Conservation (phyloP, 2,888 invertebrate genomes). For the Scaptomyza cyrtandrae region DNA sequence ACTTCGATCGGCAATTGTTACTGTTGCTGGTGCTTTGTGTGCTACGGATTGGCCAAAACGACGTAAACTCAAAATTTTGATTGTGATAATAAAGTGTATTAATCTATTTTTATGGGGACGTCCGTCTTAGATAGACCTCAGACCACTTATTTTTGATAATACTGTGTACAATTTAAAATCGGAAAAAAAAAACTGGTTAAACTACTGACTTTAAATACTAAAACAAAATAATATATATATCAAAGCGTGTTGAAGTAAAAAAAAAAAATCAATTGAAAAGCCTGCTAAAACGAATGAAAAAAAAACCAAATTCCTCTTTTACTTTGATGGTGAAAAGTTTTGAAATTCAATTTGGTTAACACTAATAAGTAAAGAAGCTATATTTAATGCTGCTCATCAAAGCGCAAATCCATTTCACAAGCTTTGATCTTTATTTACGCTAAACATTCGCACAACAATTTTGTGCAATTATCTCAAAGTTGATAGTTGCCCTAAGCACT, state of each 20-base stretch:
- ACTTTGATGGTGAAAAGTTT: background rate
- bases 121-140: conserved; percentile 3
- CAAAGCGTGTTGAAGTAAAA: conserved; percentile 18
- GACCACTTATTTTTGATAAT: conserved; percentile 24
- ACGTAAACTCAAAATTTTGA: conserved; percentile 23
- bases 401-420: too few species aligned
- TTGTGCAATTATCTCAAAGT: too few species aligned
- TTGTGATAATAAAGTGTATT: conserved; percentile 8
- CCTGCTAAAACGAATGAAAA: conserved; percentile 25
- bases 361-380: too few species aligned
- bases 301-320: background rate
- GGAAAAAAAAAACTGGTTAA: conserved; percentile 27
- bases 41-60: background rate
- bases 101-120: conserved; percentile 12
- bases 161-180: conserved; percentile 51
- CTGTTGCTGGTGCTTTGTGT: conserved; percentile 3
- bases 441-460: too few species aligned
- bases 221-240: conserved; percentile 24
- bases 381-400: too few species aligned
- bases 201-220: conserved; percentile 42
- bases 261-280: conserved; percentile 11
- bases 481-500: background rate
- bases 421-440: too few species aligned
- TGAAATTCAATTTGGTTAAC: too few species aligned
- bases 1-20: background rate